Percentiles rank a stretch among this genome's conserved stretches.
phyloP scores from a whole-genome alignment of 1,140 invertebrate genomes.

The Sycophila sp. region DNA sequence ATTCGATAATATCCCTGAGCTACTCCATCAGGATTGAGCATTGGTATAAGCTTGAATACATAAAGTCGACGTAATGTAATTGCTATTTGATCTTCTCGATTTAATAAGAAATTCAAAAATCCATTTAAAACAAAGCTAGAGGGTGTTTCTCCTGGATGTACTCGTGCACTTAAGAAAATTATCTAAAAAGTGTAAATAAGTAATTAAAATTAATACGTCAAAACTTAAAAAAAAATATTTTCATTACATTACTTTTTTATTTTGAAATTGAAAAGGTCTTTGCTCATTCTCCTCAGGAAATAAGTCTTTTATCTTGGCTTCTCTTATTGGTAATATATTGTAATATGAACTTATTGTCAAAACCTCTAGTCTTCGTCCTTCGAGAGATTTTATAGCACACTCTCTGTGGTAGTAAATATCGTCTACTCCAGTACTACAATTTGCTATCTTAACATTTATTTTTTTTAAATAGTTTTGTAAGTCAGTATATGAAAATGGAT shows the following conservation, averaged over 20 bases:
- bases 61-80: constrained; percentile 78
- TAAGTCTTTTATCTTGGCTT: constrained; percentile 78
- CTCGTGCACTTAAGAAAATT: constrained; percentile 88
- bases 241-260: constrained; percentile 74
- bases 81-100: constrained; percentile 79
- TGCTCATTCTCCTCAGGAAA: constrained; percentile 77
- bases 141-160: constrained; percentile 94
- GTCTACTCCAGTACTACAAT: constrained; percentile 61
- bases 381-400: constrained; percentile 82
- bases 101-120: constrained; percentile 82
- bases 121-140: constrained; percentile 95
- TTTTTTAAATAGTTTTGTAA: constrained; percentile 73
- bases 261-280: constrained; percentile 78
- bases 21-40: constrained; percentile 94
- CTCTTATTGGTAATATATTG: constrained; percentile 77
- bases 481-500: constrained; percentile 88
- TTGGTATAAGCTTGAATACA: constrained; percentile 93
- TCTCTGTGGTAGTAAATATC: constrained; percentile 90
- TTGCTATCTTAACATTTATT: constrained; percentile 54
- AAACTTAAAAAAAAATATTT: neutral
- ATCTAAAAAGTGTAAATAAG: constrained; percentile 66
- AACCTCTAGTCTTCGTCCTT: constrained; percentile 85
- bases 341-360: constrained; percentile 88
- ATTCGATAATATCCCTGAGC: constrained; percentile 89
- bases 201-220: neutral